These are phyloP conservation scores for Drosophila athabasca DNA, from an alignment of 1,140 invertebrate species.

Conservation along the genomic window DNA sequence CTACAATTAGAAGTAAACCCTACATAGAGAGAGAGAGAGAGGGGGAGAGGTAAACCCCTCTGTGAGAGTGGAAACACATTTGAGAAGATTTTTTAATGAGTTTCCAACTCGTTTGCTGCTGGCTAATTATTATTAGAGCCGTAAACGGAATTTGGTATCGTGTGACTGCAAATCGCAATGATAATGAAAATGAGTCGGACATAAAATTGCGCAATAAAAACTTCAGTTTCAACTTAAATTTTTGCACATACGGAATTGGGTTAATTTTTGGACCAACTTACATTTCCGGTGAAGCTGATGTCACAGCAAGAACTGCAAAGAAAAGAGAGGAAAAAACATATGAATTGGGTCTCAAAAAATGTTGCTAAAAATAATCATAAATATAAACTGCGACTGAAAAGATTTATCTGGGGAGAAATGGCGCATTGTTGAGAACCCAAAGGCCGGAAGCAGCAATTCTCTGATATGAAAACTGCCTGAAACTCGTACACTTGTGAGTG, in stretches of 20 bases:
- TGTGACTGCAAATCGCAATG: slow-evolving; percentile 51
- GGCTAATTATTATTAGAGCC: slow-evolving; percentile 68
- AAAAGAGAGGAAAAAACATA: slow-evolving; percentile 27
- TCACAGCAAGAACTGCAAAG: slow-evolving; percentile 43
- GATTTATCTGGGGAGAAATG: slow-evolving; percentile 66
- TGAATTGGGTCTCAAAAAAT: slow-evolving; percentile 38
- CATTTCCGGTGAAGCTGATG: slow-evolving; percentile 55
- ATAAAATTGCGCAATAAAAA: slow-evolving; percentile 53
- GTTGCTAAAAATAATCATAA: slow-evolving; percentile 34
- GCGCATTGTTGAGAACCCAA: slow-evolving; percentile 55
- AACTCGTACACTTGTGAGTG: not conserved
- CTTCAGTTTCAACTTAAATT: slow-evolving; percentile 35
- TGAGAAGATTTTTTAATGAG: slow-evolving; percentile 57
- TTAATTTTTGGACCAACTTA: slow-evolving; percentile 59
- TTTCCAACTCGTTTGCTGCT: slow-evolving; percentile 35
- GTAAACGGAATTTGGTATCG: slow-evolving; percentile 56
- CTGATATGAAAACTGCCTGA: slow-evolving; percentile 18
- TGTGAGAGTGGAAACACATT: slow-evolving; percentile 11
- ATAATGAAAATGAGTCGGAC: slow-evolving; percentile 40
- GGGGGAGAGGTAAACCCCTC: not conserved
- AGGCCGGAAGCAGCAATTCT: slow-evolving; percentile 53
- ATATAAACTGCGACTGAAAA: slow-evolving; percentile 27
- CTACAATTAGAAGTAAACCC: slow-evolving; percentile 65
- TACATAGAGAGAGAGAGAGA: not conserved
- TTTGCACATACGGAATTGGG: slow-evolving; percentile 36